A percentile compares a stretch with the other conserved stretches of the same genome.
Conservation (phyloP, 2,113 vertebrate species). For the Copsychus sechellarum region DNA sequence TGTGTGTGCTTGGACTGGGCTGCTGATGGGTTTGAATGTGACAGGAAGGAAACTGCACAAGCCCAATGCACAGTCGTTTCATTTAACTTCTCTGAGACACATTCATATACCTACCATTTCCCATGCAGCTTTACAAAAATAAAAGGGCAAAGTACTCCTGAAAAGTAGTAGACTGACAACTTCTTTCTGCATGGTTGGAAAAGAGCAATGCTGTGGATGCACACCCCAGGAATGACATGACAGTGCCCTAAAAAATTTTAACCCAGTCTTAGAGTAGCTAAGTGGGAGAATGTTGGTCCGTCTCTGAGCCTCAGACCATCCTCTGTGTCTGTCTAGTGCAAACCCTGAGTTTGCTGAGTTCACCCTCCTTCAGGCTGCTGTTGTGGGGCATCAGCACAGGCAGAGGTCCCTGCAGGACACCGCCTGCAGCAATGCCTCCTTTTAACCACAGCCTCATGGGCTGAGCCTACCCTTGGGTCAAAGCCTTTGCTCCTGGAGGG, state of each 20-base stretch:
- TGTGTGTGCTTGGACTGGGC: conserved; percentile 46
- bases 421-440: not conserved
- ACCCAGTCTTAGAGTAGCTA: not conserved
- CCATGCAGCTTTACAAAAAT: conserved; percentile 17
- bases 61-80: conserved; percentile 16
- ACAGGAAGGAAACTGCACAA: conserved; percentile 65
- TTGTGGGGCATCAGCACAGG: not conserved
- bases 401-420: not conserved
- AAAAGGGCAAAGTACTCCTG: not conserved
- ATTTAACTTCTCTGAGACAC: conserved; percentile 52
- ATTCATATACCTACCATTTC: conserved; percentile 57
- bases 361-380: no score
- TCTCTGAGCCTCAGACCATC: not conserved
- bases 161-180: not conserved
- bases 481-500: not conserved
- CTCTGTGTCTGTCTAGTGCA: not conserved
- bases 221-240: not conserved
- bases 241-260: not conserved
- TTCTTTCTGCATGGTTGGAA: not conserved
- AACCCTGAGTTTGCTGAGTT: not conserved
- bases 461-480: not conserved
- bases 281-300: not conserved
- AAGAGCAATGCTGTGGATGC: not conserved
- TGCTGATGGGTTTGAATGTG: conserved; percentile 49
- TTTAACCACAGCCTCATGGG: rapidly evolving